Base-by-base conservation (phyloP, 1,140 invertebrate genomes). In the Solenopsis fugax region DNA sequence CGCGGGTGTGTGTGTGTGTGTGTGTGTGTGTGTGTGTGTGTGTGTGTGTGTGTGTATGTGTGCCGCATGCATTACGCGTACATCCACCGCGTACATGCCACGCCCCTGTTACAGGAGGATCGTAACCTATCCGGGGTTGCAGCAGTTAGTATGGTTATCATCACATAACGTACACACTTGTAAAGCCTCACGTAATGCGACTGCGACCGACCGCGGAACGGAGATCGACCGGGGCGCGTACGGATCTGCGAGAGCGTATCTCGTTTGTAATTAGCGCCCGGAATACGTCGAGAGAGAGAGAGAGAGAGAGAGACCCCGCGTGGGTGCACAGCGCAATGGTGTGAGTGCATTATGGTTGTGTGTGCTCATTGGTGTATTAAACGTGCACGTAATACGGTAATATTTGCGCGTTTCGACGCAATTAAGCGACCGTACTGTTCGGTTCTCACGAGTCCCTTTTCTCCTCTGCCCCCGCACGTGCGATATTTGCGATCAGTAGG, bases 241-340 rank as follows among this genome's bases (percentile, higher is more conserved):
- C 56, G 21, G 45, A 54, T 58, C 41, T 24, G 58, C 52, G 72
- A 77, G 80, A 77, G 80, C 62, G 87, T 75, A 64, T 76, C 77
- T 84, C 54, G 75, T 81, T 86, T 56, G 85, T 92, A 92, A 92
- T 92, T 92, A 92, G 89, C 75, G 62, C 56, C 12, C 69, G 52
- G 56, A n/a, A 82, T 54, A 84, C 87, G 16, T 45, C 50, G 34
- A 24, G 13, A 37, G 29, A 67, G 24, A 2, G 24, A 56, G 16
- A 41, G 34, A 24, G 13, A 37, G 29, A 67, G 24, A 2, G 24
- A 56, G 16, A 41, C 45, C 21, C 1, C 50, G 87, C 56, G 75
- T 60, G 50, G n/a, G 75, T 58, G 58, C 45, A 41, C 41, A 3
- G n/a, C 12, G 12, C 58, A 45, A 52, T 21, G 71, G 56, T 71